Base-by-base conservation (phyloP, 2,113 vertebrate genomes). In the Misgurnus mizolepis region DNA sequence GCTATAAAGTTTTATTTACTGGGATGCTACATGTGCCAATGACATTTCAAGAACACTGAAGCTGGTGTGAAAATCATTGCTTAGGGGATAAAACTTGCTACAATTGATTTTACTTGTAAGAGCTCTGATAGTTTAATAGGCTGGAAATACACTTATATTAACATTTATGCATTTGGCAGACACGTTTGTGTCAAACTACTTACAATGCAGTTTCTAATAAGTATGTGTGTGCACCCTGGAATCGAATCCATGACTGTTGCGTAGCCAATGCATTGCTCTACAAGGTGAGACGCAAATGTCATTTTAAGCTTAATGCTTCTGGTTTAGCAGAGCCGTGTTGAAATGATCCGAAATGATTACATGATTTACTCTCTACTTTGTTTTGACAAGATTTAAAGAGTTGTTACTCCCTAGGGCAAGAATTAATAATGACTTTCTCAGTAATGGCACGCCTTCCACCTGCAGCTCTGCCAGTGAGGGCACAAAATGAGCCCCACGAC, bases 321-420 rank as follows among this genome's bases (percentile, higher is more conserved):
- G 22, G 17, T 75, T 67, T 60, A 50, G 40, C 10, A 65, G 18
- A 1, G 62, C 62, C 8, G 7, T 27, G 39, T 74, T 47, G 64
- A 71, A 49, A 15, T 6, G 12, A n/a, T 56, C 18, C 60, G 41
- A 75, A 58, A 81, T 60, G 7, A 76, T 81, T 62, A 74, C 69
- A 60, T 4, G 47, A 66, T 43, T 55, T 17, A 80, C 27, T 65
- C 55, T 72, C 9, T 45, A 27, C 34, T 34, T 39, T 62, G 72
- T 69, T 81, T 50, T 81, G 72, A 76, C 80, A 61, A 49, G 71
- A 75, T 68, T 75, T 60, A 47, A n/a, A 60, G 15, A 74, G 17
- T 40, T 67, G 69, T 74, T 76, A 5, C 22, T 60, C 79, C 64
- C 22, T 18, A 67, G 6, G 67, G 70, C 50, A 40, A 50, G 3